Base-by-base conservation (phyloP, 2,113 vertebrate species). In the Sisor rabdophorus region DNA sequence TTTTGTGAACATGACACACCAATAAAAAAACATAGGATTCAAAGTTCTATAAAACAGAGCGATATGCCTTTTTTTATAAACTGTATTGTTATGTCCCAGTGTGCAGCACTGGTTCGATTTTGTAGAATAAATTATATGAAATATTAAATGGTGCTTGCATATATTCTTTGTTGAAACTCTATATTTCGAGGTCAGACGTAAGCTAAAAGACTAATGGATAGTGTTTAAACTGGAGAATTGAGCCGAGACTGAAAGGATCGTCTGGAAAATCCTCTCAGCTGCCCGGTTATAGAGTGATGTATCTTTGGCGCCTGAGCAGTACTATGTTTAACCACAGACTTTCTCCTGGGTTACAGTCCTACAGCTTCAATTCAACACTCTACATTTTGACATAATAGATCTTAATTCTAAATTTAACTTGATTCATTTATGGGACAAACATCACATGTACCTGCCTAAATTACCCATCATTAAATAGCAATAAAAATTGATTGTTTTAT, bases 221-320 rank as follows among this genome's bases (percentile, higher is more conserved):
- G 53, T 47, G 36, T 50, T 77, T 61, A 26, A 71, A 55, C 16
- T 40, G 36, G 13, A 52, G 47, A 68, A 28, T 28, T 16, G 8
- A 48, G 7, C 40, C 15, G 20, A 44, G 40, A 44, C 9, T 44
- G 4, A 44, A 44, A 8, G 40, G n/a, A 67, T 48, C 40, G 7
- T 48, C 16, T 3, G 58, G 20, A 58, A 73, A 50, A 73, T 30
- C 24, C 56, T 12, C 20, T 47, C 36, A 71, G n/a, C 40, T 17
- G 32, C 44, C 65, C 36, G 59, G 19, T 69, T 15, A 56, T 50
- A 78, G 47, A 73, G 55, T 70, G 71, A 75, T 40, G 71, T 65
- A 72, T 59, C 65, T 28, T 53, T 5, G 19, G 47, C 48, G 73
- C 26, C 64, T 63, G 28, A 52, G 50, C 22, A 50, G 64, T 13